Conservation (phyloP, 2,888 invertebrate species). For the Phengaris alcon region DNA sequence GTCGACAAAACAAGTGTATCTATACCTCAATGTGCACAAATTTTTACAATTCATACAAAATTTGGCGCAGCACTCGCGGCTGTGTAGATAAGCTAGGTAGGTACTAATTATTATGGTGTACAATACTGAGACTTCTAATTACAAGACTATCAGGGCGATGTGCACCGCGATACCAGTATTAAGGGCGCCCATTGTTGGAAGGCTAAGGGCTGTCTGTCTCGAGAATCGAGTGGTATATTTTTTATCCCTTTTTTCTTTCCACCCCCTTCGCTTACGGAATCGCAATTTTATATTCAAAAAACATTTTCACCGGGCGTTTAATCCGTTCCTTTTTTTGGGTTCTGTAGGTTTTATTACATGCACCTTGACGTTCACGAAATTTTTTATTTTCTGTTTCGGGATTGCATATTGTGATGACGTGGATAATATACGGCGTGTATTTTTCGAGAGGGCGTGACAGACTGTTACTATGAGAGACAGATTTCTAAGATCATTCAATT, state of each 20-base stretch:
- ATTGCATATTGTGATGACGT: background rate
- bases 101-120: background rate
- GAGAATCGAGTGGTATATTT: conserved; percentile 63
- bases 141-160: conserved; percentile 50
- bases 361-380: background rate
- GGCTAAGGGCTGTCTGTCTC: conserved; percentile 63
- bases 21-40: too few relatives aligned
- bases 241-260: conserved; percentile 61
- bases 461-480: background rate
- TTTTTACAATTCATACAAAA: too few relatives aligned
- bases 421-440: background rate
- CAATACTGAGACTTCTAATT: conserved; percentile 46
- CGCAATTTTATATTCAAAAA: conserved; percentile 24
- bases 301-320: conserved; percentile 15
- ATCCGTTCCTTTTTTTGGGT: conserved; percentile 28
- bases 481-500: too few relatives aligned
- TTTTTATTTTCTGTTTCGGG: background rate
- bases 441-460: background rate
- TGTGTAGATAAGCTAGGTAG: too few relatives aligned
- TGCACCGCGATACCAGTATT: conserved; percentile 57
- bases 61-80: too few relatives aligned
- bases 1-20: too few relatives aligned
- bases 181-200: conserved; percentile 65
- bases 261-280: conserved; percentile 39
- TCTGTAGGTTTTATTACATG: conserved; percentile 24